These are phyloP conservation scores for Spisula subtruncata DNA, from an alignment of 2,888 invertebrate genomes.

Conservation along the genomic window DNA sequence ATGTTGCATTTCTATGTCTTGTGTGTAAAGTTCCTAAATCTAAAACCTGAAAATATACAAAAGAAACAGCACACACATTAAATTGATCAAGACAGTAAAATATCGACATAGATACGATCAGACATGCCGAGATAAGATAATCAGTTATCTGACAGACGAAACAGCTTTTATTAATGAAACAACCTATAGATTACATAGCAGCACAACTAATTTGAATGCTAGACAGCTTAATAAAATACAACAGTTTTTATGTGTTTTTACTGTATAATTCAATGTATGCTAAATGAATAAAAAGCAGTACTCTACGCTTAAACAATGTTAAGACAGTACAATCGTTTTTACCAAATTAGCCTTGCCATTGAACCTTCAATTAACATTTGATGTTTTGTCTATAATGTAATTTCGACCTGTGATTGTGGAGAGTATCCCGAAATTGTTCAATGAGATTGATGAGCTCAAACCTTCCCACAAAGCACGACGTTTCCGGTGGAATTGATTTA, in stretches of 20 bases:
- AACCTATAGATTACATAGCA: not conserved
- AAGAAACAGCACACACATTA: not conserved
- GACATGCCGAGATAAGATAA: not conserved
- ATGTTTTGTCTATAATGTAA: too few species aligned
- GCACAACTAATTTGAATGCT: not conserved
- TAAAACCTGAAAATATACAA: not conserved
- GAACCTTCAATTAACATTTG: too few species aligned
- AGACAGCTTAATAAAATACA: not conserved
- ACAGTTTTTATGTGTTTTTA: not conserved
- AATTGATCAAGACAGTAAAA: not conserved
- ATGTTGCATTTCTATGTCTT: constrained; percentile 4
- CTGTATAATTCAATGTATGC: not conserved
- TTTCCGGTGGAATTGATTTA: too few species aligned
- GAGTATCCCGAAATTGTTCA: too few species aligned
- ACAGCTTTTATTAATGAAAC: not conserved
- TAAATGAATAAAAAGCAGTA: too few species aligned
- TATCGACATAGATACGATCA: not conserved
- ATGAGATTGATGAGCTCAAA: too few species aligned
- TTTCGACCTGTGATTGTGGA: too few species aligned
- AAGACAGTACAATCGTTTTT: too few species aligned
- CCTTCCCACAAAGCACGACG: too few species aligned
- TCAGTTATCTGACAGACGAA: not conserved
- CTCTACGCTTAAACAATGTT: too few species aligned
- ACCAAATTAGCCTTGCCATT: too few species aligned
- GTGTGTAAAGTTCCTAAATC: not conserved